These are phyloP conservation scores for Delichon dasypus DNA, from an alignment of 2,797 vertebrate genomes.

Conservation along the genomic window DNA sequence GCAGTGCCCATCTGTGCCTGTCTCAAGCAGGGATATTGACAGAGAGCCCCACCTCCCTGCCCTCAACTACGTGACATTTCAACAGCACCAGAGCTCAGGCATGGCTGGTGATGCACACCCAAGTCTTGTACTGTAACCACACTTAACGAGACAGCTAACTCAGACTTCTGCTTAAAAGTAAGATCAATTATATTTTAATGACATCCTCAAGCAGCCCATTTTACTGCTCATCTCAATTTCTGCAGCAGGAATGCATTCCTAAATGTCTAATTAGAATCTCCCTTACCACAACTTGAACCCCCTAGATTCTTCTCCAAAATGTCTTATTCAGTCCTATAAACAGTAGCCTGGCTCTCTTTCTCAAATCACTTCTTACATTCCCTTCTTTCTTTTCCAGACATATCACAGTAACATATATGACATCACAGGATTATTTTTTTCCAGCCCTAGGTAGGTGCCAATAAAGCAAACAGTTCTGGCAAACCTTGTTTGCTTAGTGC, in stretches of 20 bases:
- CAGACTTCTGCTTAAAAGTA: neutral
- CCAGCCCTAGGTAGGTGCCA: neutral
- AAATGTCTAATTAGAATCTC: neutral
- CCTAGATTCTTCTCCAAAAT: neutral
- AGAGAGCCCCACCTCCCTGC: neutral
- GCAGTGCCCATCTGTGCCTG: neutral
- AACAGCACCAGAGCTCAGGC: fast-evolving
- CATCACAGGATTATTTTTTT: neutral
- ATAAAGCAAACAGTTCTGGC: neutral
- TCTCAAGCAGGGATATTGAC: neutral
- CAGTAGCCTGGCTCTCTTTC: neutral
- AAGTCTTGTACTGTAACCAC: neutral
- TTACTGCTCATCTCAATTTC: neutral
- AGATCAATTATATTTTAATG: neutral
- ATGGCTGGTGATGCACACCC: fast-evolving
- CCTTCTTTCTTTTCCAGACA: neutral
- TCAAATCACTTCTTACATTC: neutral
- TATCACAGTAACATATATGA: neutral
- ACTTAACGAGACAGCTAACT: neutral
- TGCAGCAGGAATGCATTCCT: neutral
- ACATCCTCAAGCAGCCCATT: neutral
- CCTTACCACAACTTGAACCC: neutral
- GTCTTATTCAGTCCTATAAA: neutral
- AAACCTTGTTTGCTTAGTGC: neutral
- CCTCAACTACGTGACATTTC: fast-evolving